Conservation (phyloP, 2,888 invertebrate species). For the Nemotelus pantherinus region DNA sequence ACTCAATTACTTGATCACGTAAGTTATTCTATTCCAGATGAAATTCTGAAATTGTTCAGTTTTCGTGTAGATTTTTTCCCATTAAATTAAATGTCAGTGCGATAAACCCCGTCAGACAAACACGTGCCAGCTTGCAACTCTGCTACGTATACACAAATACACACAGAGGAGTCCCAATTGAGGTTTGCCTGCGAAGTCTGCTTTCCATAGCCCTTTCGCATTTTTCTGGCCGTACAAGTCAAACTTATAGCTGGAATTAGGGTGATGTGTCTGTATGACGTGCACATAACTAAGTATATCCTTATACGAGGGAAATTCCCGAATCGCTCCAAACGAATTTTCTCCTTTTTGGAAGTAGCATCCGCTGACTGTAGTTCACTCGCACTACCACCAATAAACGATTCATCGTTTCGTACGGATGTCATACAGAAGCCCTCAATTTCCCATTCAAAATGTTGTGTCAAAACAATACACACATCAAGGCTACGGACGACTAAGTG, state of each 20-base stretch:
- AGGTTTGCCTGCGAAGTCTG: neutral
- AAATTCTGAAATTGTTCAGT: too few relatives aligned
- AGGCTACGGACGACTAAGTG: conserved; percentile 19
- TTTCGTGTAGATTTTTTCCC: too few relatives aligned
- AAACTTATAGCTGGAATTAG: too few relatives aligned
- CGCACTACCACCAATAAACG: conserved; percentile 15
- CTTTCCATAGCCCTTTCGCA: conserved; percentile 11
- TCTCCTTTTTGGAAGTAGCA: conserved; percentile 18
- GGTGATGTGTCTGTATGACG: too few relatives aligned
- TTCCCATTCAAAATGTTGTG: conserved; percentile 22
- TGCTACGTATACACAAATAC: conserved; percentile 18
- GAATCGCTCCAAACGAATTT: conserved; percentile 12
- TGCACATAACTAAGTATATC: neutral
- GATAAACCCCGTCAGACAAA: too few relatives aligned
- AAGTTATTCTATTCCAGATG: too few relatives aligned
- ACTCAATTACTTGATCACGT: too few relatives aligned
- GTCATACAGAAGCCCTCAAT: neutral
- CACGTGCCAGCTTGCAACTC: neutral
- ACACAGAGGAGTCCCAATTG: neutral
- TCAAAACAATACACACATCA: conserved; percentile 4
- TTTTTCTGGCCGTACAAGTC: conserved; percentile 20
- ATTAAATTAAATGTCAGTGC: too few relatives aligned
- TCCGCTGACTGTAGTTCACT: neutral
- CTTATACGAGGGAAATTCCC: conserved; percentile 19
- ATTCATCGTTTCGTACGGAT: conserved; percentile 22